A percentile compares a stretch with the other conserved stretches of the same genome.
Evolutionary conservation across 2,797 vertebrate species (phyloP).

Genomic region (Capromys pilorides): DNA sequence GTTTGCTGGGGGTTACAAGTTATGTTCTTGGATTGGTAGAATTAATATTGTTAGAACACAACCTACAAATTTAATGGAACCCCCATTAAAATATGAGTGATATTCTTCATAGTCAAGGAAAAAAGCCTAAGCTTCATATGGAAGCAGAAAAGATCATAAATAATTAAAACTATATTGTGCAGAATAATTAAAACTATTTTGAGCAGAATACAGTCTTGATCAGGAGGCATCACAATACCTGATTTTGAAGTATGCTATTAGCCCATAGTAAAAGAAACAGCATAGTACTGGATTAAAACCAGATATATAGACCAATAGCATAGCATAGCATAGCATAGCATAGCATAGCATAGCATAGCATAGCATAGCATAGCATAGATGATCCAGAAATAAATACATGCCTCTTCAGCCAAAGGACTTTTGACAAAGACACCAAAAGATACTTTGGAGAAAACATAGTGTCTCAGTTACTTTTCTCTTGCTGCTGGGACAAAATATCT

Average conservation of each 20-base stretch:
- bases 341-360: too few species aligned
- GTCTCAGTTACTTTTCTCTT: too few species aligned
- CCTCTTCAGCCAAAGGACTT: not conserved
- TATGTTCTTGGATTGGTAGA: not conserved
- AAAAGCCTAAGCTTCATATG: not conserved
- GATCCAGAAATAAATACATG: not conserved
- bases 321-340: not conserved
- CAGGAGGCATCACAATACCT: not conserved
- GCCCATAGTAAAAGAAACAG: not conserved
- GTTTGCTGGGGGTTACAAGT: not conserved
- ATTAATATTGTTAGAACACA: not conserved
- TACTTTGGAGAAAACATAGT: not conserved
- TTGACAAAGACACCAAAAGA: not conserved
- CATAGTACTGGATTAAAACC: not conserved
- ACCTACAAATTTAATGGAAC: not conserved
- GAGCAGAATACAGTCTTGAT: not conserved
- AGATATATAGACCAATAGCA: not conserved
- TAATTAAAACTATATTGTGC: not conserved
- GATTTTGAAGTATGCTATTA: not conserved
- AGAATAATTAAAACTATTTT: not conserved
- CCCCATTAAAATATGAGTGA: not conserved
- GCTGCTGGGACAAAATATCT: too few species aligned
- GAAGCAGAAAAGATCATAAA: not conserved
- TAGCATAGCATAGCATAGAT: not conserved
- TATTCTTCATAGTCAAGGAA: not conserved